Evolutionary conservation across 2,888 invertebrate species (phyloP), one percentile per base, ranked within the genome.

Genomic region (Dendrolimus houi): DNA sequence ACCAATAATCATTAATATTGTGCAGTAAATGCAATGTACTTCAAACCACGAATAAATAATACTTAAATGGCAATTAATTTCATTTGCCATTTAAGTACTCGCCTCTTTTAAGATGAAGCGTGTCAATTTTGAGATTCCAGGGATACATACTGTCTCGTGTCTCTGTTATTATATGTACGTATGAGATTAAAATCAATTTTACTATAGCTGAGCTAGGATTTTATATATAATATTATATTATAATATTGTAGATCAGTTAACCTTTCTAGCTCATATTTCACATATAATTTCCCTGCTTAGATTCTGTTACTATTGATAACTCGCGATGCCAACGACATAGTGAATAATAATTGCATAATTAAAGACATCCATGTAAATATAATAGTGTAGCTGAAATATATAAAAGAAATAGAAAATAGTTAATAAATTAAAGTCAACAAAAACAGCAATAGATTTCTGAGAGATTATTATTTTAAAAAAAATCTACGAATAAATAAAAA

Each of bases 251-350:
- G 47, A 47, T 47, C 9, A 52, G 57, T 10, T 53, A 53, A 53
- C 9, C 9, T 17, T 53, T 53, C 56, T 13, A 53, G 41, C 55
- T n/a, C 54, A 56, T 52, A 56, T 41, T 56, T 40, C 17, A n/a
- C 42, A 53, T 53, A 55, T 55, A 58, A 52, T 52, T 56, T 47
- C 47, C 9, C 9, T 9, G 47, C 47, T 47, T 47, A 47, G 9
- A 10, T 47, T 47, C 47, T 47, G 47, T 47, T 47, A 47, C 9
- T 47, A 47, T 47, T 55, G 52, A 52, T 59, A 65, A 77, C 71
- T 77, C 75, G 59, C 64, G 77, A 77, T 78, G 79, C 80, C 79
- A 81, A 79, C 64, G 68, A 68, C 61, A 53, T 65, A 58, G 53
- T 62, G 61, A 9, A 55, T 10, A 47, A 52, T 12, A 53, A 58